Conservation (phyloP, 2,888 invertebrate species). For the Pasiphila rectangulata region DNA sequence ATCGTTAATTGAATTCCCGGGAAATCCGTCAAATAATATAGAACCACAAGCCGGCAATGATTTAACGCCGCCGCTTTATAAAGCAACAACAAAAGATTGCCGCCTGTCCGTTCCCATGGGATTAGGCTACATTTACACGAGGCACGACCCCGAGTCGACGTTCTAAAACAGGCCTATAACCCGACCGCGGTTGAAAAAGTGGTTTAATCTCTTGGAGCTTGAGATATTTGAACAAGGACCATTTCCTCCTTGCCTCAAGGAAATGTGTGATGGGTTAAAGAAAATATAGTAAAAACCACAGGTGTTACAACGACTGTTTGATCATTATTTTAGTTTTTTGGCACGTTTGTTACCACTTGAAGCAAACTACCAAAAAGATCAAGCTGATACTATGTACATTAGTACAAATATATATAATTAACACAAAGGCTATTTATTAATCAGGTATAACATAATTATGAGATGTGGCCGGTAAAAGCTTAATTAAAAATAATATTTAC, state of each 20-base stretch:
- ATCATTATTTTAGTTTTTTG: no score
- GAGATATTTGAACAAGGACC: not conserved
- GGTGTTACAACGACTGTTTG: no score
- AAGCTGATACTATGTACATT: no score
- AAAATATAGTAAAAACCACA: not conserved
- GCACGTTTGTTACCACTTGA: no score
- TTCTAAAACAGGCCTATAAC: not conserved
- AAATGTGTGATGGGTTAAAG: not conserved
- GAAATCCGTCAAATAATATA: conserved; percentile 2
- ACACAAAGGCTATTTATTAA: no score
- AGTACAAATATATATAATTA: no score
- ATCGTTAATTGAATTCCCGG: conserved; percentile 10
- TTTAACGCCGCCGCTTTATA: conserved; percentile 27
- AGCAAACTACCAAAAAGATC: no score
- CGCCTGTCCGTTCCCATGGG: conserved; percentile 29
- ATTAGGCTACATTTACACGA: conserved; percentile 17
- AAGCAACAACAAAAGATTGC: conserved; percentile 31
- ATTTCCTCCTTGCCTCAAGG: not conserved
- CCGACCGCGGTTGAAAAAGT: not conserved
- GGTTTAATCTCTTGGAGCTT: not conserved
- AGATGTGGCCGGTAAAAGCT: no score
- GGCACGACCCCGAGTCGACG: not conserved
- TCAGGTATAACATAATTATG: no score
- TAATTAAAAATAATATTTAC: no score
- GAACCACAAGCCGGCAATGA: conserved; percentile 14